Conservation (phyloP, 1,140 invertebrate species). For the Drosophila prosaltans region DNA sequence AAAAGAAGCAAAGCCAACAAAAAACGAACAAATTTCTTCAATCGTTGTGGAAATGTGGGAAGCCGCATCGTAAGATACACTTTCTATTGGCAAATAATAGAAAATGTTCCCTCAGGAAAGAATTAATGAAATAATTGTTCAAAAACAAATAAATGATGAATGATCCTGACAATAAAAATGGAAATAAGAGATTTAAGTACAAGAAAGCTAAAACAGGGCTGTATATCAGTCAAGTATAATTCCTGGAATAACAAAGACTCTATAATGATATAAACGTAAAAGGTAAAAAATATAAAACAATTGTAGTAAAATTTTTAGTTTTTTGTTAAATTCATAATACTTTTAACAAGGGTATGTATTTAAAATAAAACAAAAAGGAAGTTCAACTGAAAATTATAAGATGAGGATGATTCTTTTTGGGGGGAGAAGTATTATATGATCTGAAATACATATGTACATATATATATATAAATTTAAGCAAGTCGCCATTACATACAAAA, state of each 20-base stretch:
- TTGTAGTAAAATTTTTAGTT: too few relatives aligned
- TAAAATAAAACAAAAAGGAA: neutral
- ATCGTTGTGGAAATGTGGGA: constrained; percentile 38
- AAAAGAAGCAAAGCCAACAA: constrained; percentile 41
- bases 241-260: too few relatives aligned
- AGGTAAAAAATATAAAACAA: too few relatives aligned
- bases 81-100: constrained; percentile 30
- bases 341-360: neutral
- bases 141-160: too few relatives aligned
- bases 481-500: neutral
- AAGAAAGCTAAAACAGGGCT: too few relatives aligned
- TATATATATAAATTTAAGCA: neutral
- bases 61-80: constrained; percentile 33
- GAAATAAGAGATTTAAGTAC: too few relatives aligned
- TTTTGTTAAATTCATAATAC: too few relatives aligned
- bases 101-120: too few relatives aligned
- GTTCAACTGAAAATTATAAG: neutral
- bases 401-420: constrained; percentile 4
- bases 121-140: too few relatives aligned
- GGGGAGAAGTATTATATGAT: neutral
- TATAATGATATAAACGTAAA: too few relatives aligned
- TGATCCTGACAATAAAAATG: too few relatives aligned
- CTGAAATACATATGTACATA: constrained; percentile 33
- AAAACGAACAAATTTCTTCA: constrained; percentile 31
- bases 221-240: too few relatives aligned